phyloP scores from a whole-genome alignment of 2,888 invertebrate species.

The Pegoplata infirma region DNA sequence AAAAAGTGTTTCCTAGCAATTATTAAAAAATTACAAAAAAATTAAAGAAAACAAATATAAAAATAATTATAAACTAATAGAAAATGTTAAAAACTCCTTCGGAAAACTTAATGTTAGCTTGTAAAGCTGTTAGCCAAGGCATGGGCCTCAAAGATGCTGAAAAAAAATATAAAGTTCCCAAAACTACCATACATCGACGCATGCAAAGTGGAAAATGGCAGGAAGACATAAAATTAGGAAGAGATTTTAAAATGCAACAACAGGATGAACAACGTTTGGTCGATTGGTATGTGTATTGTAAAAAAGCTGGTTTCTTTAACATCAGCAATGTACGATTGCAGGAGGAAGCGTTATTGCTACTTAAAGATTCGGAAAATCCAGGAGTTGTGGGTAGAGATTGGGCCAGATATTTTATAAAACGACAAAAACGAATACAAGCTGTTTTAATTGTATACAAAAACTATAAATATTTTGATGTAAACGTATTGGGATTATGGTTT shows the following conservation, averaged over 20 bases:
- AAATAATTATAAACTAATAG: neutral
- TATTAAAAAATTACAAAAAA: too few species aligned
- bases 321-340: too few species aligned
- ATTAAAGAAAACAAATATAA: neutral
- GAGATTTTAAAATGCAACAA: neutral
- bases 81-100: neutral
- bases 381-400: neutral
- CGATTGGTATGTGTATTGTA: neutral
- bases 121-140: neutral
- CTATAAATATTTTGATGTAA: neutral
- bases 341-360: too few species aligned
- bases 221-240: too few species aligned
- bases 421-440: too few species aligned
- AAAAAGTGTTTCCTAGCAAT: too few species aligned
- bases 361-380: neutral
- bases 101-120: neutral
- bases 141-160: too few species aligned
- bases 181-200: neutral
- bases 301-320: too few species aligned
- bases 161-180: neutral
- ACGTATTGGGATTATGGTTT: neutral
- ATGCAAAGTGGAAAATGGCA: neutral
- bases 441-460: too few species aligned
- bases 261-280: neutral
- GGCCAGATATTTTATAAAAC: too few species aligned